Base-by-base conservation (phyloP, 2,888 invertebrate genomes). In the Bellardia pandia region DNA sequence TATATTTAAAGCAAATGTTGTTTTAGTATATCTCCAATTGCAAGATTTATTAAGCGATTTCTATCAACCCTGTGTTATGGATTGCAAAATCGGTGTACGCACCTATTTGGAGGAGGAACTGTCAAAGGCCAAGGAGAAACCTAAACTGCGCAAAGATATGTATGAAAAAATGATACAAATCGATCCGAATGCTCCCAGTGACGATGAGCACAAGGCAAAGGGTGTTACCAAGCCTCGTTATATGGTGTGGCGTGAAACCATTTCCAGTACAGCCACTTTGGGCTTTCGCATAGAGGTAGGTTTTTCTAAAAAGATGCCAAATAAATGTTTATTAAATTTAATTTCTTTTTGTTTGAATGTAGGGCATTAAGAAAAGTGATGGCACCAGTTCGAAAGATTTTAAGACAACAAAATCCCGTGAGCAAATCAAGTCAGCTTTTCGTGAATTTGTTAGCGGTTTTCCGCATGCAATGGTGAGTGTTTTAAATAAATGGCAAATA, bases 91-190 rank as follows among this genome's bases (percentile, higher is more conserved):
- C 90, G 99, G 99, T 48, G 97, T 98, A 45, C 95, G 99, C 90
- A 99, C 99, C 0, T 99, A 99, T 93, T 90, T 99, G 86, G 99
- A 99, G 93, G 98, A 98, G 91, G 99, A 99, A 93, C 94, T 99
- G 9, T 97, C 97, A 30, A 99, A 98, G 93, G 98, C 98, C 11
- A 97, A 98, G 92, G 98, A 98, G 92, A 98, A 98, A 94, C 98
- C 98, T 30, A 98, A 98, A 93, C 94, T 98, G 88, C 95, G 97
- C 94, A 97, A 98, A 95, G 98, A 99, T 92, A 98, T 99, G 98
- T 99, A 98, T 92, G 98, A 98, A 91, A 99, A 99, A 94, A 99
- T 99, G 98, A 96, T 98, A 88, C 98, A 98, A 93, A 97, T 98
- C 69, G 98, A 98, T 93, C 96, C 96, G 2, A 95, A 94, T 89